Conservation (phyloP, 1,140 invertebrate species). For the Cheumatopsyche charites region DNA sequence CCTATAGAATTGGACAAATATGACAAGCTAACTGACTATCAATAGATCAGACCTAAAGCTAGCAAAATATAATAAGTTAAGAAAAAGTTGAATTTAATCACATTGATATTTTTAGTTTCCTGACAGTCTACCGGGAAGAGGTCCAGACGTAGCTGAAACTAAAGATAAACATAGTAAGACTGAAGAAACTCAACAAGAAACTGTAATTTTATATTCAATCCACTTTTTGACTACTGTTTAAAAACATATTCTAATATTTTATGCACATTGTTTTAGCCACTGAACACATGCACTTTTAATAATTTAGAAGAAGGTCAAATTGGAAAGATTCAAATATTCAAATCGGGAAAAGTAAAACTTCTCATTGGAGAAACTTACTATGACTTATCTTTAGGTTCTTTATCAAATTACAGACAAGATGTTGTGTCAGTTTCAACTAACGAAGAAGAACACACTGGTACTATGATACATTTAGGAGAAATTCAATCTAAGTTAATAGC, state of each 20-base stretch:
- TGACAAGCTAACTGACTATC: too few species aligned
- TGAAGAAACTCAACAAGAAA: slow-evolving; percentile 45
- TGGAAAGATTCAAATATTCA: slow-evolving; percentile 62
- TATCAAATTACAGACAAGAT: slow-evolving; percentile 55
- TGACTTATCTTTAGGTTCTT: slow-evolving; percentile 59
- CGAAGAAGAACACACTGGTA: slow-evolving; percentile 52
- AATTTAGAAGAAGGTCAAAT: slow-evolving; percentile 64
- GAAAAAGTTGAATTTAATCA: neutral
- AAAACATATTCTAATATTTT: too few species aligned
- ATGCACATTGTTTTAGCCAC: slow-evolving; percentile 49
- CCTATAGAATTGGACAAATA: too few species aligned
- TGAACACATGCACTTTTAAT: slow-evolving; percentile 53
- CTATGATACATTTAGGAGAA: slow-evolving; percentile 52
- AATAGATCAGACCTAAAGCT: too few species aligned
- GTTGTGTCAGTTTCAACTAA: slow-evolving; percentile 53
- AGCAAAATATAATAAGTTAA: neutral
- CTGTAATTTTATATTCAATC: slow-evolving; percentile 9
- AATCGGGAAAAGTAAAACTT: slow-evolving; percentile 63
- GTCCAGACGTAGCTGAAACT: slow-evolving; percentile 44
- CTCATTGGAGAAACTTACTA: slow-evolving; percentile 62
- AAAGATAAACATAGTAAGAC: slow-evolving; percentile 46
- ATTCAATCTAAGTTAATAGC: slow-evolving; percentile 56
- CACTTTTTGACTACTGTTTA: too few species aligned
- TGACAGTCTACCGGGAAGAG: slow-evolving; percentile 59
- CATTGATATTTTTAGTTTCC: slow-evolving; percentile 56